Evolutionary conservation across 1,140 invertebrate genomes (phyloP), one percentile per base, ranked within the genome.

Genomic region (Chironomus striatipennis): DNA sequence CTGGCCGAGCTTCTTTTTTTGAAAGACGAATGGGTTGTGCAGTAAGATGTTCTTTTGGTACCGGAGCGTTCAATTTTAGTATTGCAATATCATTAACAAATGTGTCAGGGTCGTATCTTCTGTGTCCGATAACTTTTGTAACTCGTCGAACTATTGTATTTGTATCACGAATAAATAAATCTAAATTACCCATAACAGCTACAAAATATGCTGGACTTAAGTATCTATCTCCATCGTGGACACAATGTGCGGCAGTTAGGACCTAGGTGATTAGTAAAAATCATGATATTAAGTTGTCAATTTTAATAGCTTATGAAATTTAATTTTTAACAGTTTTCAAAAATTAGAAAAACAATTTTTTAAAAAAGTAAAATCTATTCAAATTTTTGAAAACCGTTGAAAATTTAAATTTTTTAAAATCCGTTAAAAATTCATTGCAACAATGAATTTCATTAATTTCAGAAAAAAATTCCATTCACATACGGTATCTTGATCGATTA

Each of bases 1-100:
- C 79, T 43, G 76, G 73, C 0, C 78, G 74, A 4, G 65, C 65
- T 8, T 21, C 20, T 8, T 7, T 10, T 6, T 18, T 20, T 20
- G 65, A 70, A 8, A 70, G 18, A 7, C 15, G 20, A 70, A 70
- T 70, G 6, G 65, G 65, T 7, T 21, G n/a, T 20, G 20, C 65
- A 3, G 65, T 21, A 0, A 17, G 65, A 21, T 70, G 65, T 20
- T 70, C 18, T 1, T 9, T 8, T 18, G 18, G 65, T 0, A 70
- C 18, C 4, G 6, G 17, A 8, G n/a, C 20, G 6, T 70, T 21
- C 10, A 70, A 21, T 18, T 18, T 70, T 3, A 70, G 7, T 20
- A 70, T 9, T 0, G 65, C 65, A 70, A 70, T 21, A 17, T 70
- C 65, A 12, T 70, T 70, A 0, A 18, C 17, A 70, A 70, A 70